Evolutionary conservation across 2,113 vertebrate genomes (phyloP).

Genomic region (Hemicordylus capensis): DNA sequence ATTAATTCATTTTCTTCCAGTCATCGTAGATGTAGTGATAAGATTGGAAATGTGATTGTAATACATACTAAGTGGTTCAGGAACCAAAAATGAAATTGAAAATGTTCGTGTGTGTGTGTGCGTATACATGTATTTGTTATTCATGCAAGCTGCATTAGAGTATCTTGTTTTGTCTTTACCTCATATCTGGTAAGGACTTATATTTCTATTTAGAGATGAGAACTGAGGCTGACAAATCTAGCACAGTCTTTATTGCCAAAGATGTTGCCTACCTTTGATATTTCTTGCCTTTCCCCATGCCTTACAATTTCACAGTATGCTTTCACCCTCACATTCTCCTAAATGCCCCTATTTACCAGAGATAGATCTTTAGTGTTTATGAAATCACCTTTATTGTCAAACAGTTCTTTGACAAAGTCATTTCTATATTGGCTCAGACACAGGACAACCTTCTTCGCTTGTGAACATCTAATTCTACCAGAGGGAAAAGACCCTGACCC

Average conservation of each 20-base stretch:
- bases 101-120: too few species aligned
- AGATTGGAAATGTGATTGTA: too few species aligned
- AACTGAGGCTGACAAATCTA: not conserved
- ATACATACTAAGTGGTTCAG: too few species aligned
- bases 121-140: too few species aligned
- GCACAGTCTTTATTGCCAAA: not conserved
- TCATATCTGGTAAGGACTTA: too few species aligned
- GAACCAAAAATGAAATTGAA: too few species aligned
- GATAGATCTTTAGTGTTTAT: not conserved
- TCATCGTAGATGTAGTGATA: too few species aligned
- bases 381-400: not conserved
- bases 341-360: not conserved
- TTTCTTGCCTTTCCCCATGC: not conserved
- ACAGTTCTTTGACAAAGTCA: not conserved
- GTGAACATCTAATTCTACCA: constrained; percentile 3
- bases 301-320: too few species aligned
- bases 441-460: not conserved
- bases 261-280: not conserved
- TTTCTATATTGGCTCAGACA: not conserved
- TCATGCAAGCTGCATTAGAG: not conserved
- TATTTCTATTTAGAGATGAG: not conserved
- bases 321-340: not conserved
- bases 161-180: not conserved
- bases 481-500: constrained; percentile 1
- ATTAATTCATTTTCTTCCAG: too few species aligned